A percentile compares a stretch with the other conserved stretches of the same genome.
Evolutionary conservation across 2,888 invertebrate species (phyloP).

Genomic region (Dilophus febrilis): DNA sequence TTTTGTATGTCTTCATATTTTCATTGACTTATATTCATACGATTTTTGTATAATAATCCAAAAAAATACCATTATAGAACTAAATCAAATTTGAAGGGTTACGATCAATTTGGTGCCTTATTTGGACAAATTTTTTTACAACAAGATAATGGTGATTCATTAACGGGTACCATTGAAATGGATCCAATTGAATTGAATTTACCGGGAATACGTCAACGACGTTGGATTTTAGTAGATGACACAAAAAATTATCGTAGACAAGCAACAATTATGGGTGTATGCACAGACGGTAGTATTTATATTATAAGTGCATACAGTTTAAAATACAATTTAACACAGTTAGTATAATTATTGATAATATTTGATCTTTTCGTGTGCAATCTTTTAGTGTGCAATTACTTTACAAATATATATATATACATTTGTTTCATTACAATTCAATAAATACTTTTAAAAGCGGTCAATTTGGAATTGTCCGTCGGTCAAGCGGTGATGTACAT

Average conservation of each 20-base stretch:
- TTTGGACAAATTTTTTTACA: slow-evolving; percentile 38
- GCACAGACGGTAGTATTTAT: slow-evolving; percentile 39
- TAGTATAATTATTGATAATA: slow-evolving; percentile 19
- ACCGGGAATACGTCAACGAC: slow-evolving; percentile 34
- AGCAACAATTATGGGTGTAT: slow-evolving; percentile 27
- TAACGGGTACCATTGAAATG: background rate
- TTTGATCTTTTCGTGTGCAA: too few species aligned
- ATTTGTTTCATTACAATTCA: too few species aligned
- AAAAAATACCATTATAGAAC: too few species aligned
- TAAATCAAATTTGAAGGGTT: slow-evolving; percentile 32
- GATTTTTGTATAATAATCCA: background rate
- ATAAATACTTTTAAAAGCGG: slow-evolving; percentile 27
- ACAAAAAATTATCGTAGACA: slow-evolving; percentile 16
- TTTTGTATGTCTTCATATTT: slow-evolving; percentile 31
- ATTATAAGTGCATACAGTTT: slow-evolving; percentile 36
- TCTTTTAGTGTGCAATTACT: too few species aligned
- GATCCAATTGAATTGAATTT: slow-evolving; percentile 23
- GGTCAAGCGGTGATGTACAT: slow-evolving; percentile 27
- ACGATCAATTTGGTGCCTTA: slow-evolving; percentile 45
- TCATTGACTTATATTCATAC: background rate
- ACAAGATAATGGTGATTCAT: slow-evolving; percentile 22
- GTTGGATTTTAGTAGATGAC: slow-evolving; percentile 24
- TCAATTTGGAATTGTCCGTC: slow-evolving; percentile 35
- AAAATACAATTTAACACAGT: slow-evolving; percentile 38
- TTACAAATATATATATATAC: too few species aligned